Percentiles rank a stretch among this genome's conserved stretches.
Conservation (phyloP, 2,888 invertebrate species). For the Drosophila ustulata region DNA sequence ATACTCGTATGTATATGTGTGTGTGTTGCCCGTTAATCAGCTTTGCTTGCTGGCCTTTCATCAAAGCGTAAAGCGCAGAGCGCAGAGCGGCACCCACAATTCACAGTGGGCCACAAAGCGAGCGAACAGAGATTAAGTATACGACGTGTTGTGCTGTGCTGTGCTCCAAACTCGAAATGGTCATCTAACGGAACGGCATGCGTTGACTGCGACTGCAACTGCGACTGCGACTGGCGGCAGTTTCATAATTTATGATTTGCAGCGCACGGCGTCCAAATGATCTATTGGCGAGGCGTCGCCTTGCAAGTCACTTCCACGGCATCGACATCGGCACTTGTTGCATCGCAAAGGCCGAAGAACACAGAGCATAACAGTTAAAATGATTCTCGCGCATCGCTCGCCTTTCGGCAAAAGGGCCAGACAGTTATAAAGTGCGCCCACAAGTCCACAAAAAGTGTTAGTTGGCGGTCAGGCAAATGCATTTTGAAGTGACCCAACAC, state of each 20-base stretch:
- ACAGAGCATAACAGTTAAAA: slow-evolving; percentile 63
- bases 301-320: slow-evolving; percentile 49
- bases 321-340: slow-evolving; percentile 56
- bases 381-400: slow-evolving; percentile 46
- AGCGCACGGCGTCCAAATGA: slow-evolving; percentile 75
- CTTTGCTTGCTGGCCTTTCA: slow-evolving; percentile 73
- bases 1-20: slow-evolving; percentile 30
- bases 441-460: slow-evolving; percentile 36
- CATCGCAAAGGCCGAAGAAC: slow-evolving; percentile 39
- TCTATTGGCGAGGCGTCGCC: slow-evolving; percentile 60
- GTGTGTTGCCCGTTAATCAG: slow-evolving; percentile 70
- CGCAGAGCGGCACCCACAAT: slow-evolving; percentile 61
- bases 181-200: slow-evolving; percentile 57
- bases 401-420: slow-evolving; percentile 19
- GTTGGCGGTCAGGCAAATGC: slow-evolving; percentile 44
- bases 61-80: slow-evolving; percentile 53
- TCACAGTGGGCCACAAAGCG: slow-evolving; percentile 24
- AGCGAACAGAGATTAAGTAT: slow-evolving; percentile 71
- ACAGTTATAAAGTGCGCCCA: slow-evolving; percentile 71
- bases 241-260: slow-evolving; percentile 73
- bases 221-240: slow-evolving; percentile 34
- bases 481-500: slow-evolving; percentile 51
- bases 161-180: slow-evolving; percentile 42
- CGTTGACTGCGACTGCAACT: slow-evolving; percentile 49
- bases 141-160: slow-evolving; percentile 74